Evolutionary conservation across 2,888 invertebrate genomes (phyloP), one percentile per base, ranked within the genome.

Genomic region (Subacronicta megacephala): DNA sequence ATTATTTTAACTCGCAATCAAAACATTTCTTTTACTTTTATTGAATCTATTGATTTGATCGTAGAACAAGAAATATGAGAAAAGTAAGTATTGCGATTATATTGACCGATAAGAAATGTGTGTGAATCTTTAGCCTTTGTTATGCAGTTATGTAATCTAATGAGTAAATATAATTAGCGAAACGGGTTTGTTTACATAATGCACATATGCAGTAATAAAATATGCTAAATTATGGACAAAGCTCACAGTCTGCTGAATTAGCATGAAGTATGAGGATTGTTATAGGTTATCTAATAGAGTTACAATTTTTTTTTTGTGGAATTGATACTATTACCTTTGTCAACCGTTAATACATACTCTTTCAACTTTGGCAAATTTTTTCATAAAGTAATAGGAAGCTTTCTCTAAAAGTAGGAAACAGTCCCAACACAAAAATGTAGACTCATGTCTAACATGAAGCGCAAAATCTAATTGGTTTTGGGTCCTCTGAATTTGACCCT

Each of bases 401-500:
- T 23, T 16, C 33, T 16, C 13, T 41, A 29, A 45, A 44, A 36
- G n/a, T 41, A 52, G 10, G 20, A 9, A 56, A 38, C 35, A 26
- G 26, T 31, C 31, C 9, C 17, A 36, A 23, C 16, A 33, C 35
- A 72, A 73, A 72, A 57, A 56, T 56, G n/a, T 61, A 74, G 56
- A 44, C 51, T 59, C 62, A 67, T 44, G 46, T 55, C 49, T 37
- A 63, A 47, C 50, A 54, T 46, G 52, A 66, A 53, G 44, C 60
- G 52, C 60, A 70, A 62, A 71, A 62, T 74, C 65, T 79, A 80
- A 82, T 78, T 79, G 78, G 72, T 80, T 77, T 78, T 64, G 71
- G 75, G 78, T 74, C 68, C 75, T 72, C 73, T 64, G 64, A 75
- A 77, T 82, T 73, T 81, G 81, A 80, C 80, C 81, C 82, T 80